Evolutionary conservation across 2,113 vertebrate species (phyloP).

Genomic region (Phylloscopus trochilus): DNA sequence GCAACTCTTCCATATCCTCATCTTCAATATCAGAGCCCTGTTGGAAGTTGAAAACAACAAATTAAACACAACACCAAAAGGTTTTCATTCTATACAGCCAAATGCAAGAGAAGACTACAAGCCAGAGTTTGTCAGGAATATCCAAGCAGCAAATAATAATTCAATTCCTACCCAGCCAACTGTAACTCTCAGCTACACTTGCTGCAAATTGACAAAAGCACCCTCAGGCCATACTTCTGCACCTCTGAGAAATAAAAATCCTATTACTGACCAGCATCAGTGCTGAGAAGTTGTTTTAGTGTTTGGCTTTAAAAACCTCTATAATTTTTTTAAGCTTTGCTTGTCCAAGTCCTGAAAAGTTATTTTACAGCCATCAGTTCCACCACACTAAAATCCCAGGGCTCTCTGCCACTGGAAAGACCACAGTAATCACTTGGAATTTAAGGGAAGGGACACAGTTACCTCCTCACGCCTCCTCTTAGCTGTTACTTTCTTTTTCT

Average conservation of each 20-base stretch:
- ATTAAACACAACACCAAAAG: background rate
- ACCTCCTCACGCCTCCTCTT: conserved; percentile 88
- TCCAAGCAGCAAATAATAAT: background rate
- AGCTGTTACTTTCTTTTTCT: conserved; percentile 76
- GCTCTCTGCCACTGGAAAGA: background rate
- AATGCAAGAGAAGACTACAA: background rate
- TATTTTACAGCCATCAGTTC: background rate
- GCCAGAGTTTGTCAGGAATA: background rate
- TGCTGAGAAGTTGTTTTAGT: background rate
- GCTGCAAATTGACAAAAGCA: background rate
- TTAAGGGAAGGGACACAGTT: background rate
- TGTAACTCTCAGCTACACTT: background rate
- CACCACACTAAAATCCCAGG: background rate
- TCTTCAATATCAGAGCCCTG: conserved; percentile 87
- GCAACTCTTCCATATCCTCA: conserved; percentile 86
- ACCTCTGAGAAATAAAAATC: background rate
- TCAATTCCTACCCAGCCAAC: background rate
- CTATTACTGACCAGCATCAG: background rate
- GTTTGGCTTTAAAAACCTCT: background rate
- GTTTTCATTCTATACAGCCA: background rate
- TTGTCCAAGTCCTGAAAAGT: background rate
- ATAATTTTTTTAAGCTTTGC: background rate
- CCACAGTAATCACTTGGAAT: background rate
- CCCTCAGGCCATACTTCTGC: background rate
- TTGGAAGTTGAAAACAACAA: background rate